Evolutionary conservation across 2,888 invertebrate genomes (phyloP), one percentile per base, ranked within the genome.

Genomic region (Hydrotaea cyrtoneurina): DNA sequence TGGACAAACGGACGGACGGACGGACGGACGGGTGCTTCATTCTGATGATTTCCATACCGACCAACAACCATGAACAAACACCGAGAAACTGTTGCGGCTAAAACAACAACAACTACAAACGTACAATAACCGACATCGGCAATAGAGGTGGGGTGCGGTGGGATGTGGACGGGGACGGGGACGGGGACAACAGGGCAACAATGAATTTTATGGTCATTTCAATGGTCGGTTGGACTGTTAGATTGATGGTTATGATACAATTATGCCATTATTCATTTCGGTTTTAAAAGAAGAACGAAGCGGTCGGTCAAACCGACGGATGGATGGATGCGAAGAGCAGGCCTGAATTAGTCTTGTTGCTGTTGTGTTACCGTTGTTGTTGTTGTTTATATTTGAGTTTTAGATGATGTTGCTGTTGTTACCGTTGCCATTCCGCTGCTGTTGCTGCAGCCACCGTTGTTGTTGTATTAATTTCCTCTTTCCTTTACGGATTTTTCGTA

Each of bases 241-340:
- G 83, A 83, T 81, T 85, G 81, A 85, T 85, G 81, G 78, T 79
- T 78, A 81, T 85, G 81, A 81, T 85, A 85, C 78, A 78, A 78
- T 84, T 76, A 85, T 72, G 78, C 81, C 81, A 78, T 84, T 84
- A 81, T 81, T 84, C 84, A 84, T 78, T 76, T 84, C 78, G 78
- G 66, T 39, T 81, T 59, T 71, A 26, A 76, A 66, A 72, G 59
- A 78, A 76, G 78, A 85, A n/a, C 31, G 76, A 76, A 69, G 21
- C 71, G 53, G 53, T 57, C 31, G 15, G 17, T 26, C 57, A 13
- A 43, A n/a, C 3, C 11, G 0, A 31, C 36, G 21, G 31, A 72
- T 31, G 50, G 46, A 43, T 71, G 83, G 73, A 69, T 77, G 73
- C 71, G 78, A 75, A 80, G 75, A 62, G 83, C 76, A 81, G 76